Conservation (phyloP, 2,888 invertebrate species). For the Chalcis sispes region DNA sequence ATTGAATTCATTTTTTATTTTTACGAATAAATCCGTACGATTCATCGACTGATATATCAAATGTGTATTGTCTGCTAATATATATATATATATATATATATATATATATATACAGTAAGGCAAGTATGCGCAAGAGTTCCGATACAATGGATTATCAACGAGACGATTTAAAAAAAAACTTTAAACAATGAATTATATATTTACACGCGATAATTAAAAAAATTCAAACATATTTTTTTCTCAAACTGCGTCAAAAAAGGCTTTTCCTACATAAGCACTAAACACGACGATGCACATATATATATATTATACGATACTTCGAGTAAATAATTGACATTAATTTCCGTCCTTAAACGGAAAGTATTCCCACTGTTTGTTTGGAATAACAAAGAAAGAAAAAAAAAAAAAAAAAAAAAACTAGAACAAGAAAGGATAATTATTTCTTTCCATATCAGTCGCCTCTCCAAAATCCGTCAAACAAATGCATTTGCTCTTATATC, state of each 20-base stretch:
- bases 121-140: conserved; percentile 21
- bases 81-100: too few relatives aligned
- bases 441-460: conserved; percentile 40
- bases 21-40: conserved; percentile 22
- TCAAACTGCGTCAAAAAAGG: conserved; percentile 10
- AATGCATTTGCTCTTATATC: conserved; percentile 44
- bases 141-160: too few relatives aligned
- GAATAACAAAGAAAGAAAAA: conserved; percentile 2
- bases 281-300: conserved; percentile 7
- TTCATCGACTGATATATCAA: conserved; percentile 31
- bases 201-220: not conserved
- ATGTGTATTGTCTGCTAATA: conserved; percentile 27
- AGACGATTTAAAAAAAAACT: not conserved
- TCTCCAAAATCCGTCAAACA: conserved; percentile 35
- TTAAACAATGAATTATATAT: not conserved
- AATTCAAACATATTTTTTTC: conserved; percentile 24
- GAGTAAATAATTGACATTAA: conserved; percentile 35
- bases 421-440: conserved; percentile 20
- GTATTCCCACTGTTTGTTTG: conserved; percentile 39
- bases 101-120: too few relatives aligned
- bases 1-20: conserved; percentile 12
- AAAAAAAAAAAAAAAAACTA: conserved; percentile 21
- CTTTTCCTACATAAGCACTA: conserved; percentile 39
- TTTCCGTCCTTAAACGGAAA: conserved; percentile 51
- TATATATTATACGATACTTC: conserved; percentile 18